A percentile compares a stretch with the other conserved stretches of the same genome.
phyloP scores from a whole-genome alignment of 2,113 vertebrate species.

The Odocoileus virginianus region DNA sequence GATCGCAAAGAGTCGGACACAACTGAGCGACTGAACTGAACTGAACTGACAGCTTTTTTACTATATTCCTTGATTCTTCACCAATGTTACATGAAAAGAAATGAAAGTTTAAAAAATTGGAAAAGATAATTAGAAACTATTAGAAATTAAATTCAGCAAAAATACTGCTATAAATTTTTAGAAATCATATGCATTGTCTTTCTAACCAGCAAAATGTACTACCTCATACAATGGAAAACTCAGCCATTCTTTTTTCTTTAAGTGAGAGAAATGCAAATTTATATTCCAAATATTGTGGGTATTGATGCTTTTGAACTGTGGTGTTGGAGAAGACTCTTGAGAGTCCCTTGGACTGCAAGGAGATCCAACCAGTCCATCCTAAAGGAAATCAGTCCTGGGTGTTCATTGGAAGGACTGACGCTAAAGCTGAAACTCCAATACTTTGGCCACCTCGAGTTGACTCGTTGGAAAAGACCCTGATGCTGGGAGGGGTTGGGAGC shows the following conservation, averaged over 20 bases:
- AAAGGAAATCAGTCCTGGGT: no score
- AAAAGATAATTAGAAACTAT: slow-evolving; percentile 82
- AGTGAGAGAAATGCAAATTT: slow-evolving; percentile 54
- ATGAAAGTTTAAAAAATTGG: slow-evolving; percentile 57
- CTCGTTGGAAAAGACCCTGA: no score
- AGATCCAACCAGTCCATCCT: no score
- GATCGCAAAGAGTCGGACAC: no score
- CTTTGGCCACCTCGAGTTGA: no score
- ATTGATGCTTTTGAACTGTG: no score
- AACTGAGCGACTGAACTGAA: no score
- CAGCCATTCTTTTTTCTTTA: slow-evolving; percentile 71
- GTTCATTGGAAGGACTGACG: no score
- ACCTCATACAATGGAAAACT: slow-evolving; percentile 75
- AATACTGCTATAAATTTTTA: slow-evolving; percentile 74
- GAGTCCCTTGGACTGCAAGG: no score
- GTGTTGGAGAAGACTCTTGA: no score
- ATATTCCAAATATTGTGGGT: not conserved
- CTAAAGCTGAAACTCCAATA: no score
- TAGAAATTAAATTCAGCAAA: slow-evolving; percentile 78
- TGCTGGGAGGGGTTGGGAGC: no score
- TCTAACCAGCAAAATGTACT: slow-evolving; percentile 77
- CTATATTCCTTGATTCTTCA: not conserved
- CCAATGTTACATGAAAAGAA: not conserved
- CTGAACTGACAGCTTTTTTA: not conserved
- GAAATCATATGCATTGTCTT: slow-evolving; percentile 74